Evolutionary conservation across 2,113 vertebrate genomes (phyloP), one percentile per base, ranked within the genome.

Genomic region (Eulemur rufifrons): DNA sequence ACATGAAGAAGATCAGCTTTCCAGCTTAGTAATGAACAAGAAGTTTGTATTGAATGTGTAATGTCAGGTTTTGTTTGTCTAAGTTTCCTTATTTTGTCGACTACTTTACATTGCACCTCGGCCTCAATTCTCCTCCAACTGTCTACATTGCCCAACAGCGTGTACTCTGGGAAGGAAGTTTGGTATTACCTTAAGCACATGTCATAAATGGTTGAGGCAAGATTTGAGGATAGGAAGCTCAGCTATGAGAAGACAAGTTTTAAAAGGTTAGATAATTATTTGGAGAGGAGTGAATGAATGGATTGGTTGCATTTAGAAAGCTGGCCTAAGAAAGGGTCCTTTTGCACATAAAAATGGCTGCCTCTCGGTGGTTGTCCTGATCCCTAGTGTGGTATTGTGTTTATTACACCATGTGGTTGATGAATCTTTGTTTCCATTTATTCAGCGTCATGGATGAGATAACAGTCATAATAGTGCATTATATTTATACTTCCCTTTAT

Each of bases 231-330:
- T 96, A 93, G 82, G 54, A 96, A 85, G 42, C 23, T 45, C 37
- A 18, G 17, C 88, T 52, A 61, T 74, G 47, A 91, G 68, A 90
- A 96, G 42, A 82, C 39, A n/a, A 82, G 54, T 63, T 88, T 91
- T 83, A 52, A 73, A 92, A 96, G 50, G 47, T 94, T 71, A 94
- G 64, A 25, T 93, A 68, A 94, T 93, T 91, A 17, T 47, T 91
- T 85, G n/a, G 83, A 82, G 27, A 93, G 20, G 10, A 39, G 21
- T 68, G 66, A 78, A 91, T 59, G 52, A 88, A 29, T 86, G 42
- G 91, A 80, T 84, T 29, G 34, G 59, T 92, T 89, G 37, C n/a
- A 12, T 42, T 74, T 54, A 73, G 32, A 81, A 85, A 77, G 73
- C 1, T 8, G 69, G 42, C 2, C 8, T n/a, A 54, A 52, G 37